Conservation (phyloP, 1,140 invertebrate genomes). For the Thaumetopoea pityocampa region DNA sequence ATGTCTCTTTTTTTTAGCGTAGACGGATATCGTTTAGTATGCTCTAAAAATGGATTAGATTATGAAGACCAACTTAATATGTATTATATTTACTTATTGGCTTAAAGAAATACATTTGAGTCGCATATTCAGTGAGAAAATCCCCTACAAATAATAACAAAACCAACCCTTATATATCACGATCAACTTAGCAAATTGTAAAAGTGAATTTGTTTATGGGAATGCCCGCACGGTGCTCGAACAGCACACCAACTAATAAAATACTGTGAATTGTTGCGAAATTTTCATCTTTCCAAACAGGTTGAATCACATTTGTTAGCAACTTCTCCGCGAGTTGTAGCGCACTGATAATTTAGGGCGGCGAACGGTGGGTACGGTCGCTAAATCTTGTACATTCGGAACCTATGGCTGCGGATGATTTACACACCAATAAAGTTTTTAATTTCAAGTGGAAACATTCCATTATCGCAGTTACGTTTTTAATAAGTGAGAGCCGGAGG, state of each 20-base stretch:
- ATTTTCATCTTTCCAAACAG: constrained; percentile 17
- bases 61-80: no score
- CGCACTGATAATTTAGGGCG: constrained; percentile 24
- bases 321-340: constrained; percentile 10
- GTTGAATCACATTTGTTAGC: constrained; percentile 23
- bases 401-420: constrained; percentile 25
- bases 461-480: constrained; percentile 30
- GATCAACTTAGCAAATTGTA: constrained; percentile 2
- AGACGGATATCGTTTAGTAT: no score
- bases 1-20: no score
- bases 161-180: constrained; percentile 10
- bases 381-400: constrained; percentile 25
- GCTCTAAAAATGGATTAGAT: no score
- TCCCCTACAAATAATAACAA: no score
- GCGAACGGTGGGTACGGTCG: constrained; percentile 5
- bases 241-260: constrained; percentile 10
- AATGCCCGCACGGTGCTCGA: constrained; percentile 3
- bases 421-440: constrained; percentile 33
- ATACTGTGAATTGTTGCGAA: constrained; percentile 12
- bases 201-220: constrained; percentile 7
- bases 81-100: no score
- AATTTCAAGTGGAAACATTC: constrained; percentile 29
- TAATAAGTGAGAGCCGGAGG: constrained; percentile 27
- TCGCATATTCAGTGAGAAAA: no score
- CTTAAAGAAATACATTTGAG: no score